Percentiles rank a stretch among this genome's conserved stretches.
These are phyloP conservation scores for Teleopsis dalmanni DNA, from an alignment of 1,140 invertebrate species.

Conservation along the genomic window DNA sequence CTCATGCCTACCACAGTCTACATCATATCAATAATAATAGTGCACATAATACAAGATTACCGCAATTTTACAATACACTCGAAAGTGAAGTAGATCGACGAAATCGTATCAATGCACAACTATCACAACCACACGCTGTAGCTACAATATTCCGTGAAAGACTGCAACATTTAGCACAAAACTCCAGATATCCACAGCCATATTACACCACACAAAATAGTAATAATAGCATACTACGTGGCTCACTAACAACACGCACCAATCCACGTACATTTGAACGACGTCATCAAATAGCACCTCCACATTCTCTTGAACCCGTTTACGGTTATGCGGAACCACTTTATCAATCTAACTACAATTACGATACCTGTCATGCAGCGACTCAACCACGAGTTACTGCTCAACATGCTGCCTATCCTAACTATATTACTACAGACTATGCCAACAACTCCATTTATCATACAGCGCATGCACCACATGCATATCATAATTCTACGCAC, in stretches of 20 bases:
- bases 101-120: constrained; percentile 40
- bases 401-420: constrained; percentile 21
- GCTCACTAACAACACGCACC: constrained; percentile 39
- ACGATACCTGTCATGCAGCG: constrained; percentile 53
- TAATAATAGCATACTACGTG: constrained; percentile 23
- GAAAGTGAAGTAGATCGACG: constrained; percentile 39
- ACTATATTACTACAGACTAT: constrained; percentile 26
- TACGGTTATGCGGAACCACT: constrained; percentile 43
- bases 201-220: constrained; percentile 27
- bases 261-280: constrained; percentile 53
- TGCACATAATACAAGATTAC: constrained; percentile 16
- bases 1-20: constrained; percentile 6
- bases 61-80: constrained; percentile 37
- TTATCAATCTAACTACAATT: constrained; percentile 60
- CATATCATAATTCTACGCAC: constrained; percentile 33
- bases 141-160: constrained; percentile 39
- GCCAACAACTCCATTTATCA: constrained; percentile 8
- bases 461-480: constrained; percentile 23
- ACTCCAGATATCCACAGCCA: constrained; percentile 16
- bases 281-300: constrained; percentile 34
- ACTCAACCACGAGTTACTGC: constrained; percentile 12
- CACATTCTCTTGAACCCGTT: constrained; percentile 23
- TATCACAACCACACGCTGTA: constrained; percentile 20
- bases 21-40: constrained; percentile 12
- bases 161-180: constrained; percentile 26